A percentile compares a stretch with the other conserved stretches of the same genome.
Evolutionary conservation across 2,888 invertebrate species (phyloP).

Genomic region (Lissocephala sabroskyi): DNA sequence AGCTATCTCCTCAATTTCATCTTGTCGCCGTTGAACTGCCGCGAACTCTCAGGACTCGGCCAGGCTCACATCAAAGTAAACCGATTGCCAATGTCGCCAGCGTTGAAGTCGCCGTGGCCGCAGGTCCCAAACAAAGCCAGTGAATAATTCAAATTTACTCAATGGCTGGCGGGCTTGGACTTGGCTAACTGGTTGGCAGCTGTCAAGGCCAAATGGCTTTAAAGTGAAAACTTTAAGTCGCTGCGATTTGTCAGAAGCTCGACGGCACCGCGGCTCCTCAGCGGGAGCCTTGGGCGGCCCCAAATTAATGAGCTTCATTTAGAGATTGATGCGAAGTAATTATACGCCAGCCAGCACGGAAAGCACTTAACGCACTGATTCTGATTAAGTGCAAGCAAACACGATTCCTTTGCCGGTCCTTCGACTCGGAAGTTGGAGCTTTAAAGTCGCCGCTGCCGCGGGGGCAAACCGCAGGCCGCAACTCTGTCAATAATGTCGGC

Average conservation of each 20-base stretch:
- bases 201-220: too few relatives aligned
- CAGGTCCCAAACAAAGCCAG: background rate
- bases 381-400: slow-evolving; percentile 49
- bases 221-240: slow-evolving; percentile 12
- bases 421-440: background rate
- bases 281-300: too few relatives aligned
- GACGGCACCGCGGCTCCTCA: too few relatives aligned
- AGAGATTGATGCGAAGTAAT: slow-evolving; percentile 62
- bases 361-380: slow-evolving; percentile 60
- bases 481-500: too few relatives aligned
- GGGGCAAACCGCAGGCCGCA: too few relatives aligned
- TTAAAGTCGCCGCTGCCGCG: background rate
- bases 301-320: slow-evolving; percentile 59
- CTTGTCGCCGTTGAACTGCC: slow-evolving; percentile 14
- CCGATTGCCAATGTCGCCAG: background rate
- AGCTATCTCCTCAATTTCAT: slow-evolving; percentile 26
- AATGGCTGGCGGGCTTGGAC: background rate
- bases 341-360: slow-evolving; percentile 36
- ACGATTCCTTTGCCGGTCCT: slow-evolving; percentile 4
- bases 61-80: slow-evolving; percentile 1
- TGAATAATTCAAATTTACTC: slow-evolving; percentile 1
- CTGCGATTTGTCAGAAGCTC: background rate
- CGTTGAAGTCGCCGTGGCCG: background rate
- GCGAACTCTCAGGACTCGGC: background rate
- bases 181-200: too few relatives aligned